Evolutionary conservation across 2,797 vertebrate genomes (phyloP).

Genomic region (Falco columbarius): DNA sequence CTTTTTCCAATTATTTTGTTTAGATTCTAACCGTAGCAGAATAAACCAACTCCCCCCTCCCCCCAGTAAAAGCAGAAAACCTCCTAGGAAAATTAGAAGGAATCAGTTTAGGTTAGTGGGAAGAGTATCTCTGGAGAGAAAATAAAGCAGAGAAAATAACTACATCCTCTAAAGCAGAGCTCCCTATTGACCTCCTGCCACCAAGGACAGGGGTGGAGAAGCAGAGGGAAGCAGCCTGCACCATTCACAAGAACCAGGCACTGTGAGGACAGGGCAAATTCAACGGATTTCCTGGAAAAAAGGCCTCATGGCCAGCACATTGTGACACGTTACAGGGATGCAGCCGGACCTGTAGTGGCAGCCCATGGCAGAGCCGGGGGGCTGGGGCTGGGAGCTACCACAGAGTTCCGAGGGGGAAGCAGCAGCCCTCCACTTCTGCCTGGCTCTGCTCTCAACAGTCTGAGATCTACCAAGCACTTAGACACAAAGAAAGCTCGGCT

Average conservation of each 20-base stretch:
- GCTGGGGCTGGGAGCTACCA: accelerated
- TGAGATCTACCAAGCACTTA: background rate
- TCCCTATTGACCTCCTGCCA: background rate
- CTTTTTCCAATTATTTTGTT: background rate
- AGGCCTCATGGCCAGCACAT: accelerated
- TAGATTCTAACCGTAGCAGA: background rate
- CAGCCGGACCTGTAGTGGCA: accelerated
- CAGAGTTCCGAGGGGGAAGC: accelerated
- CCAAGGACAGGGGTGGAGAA: background rate
- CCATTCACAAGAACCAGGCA: background rate
- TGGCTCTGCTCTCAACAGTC: background rate
- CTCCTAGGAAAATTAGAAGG: background rate
- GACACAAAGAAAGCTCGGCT: accelerated
- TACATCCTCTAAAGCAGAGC: background rate
- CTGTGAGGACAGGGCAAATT: background rate
- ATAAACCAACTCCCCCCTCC: background rate
- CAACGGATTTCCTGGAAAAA: background rate
- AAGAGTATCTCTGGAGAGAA: background rate
- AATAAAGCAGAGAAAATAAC: background rate
- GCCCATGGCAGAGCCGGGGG: accelerated
- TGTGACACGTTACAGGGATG: accelerated
- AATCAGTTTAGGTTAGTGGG: background rate
- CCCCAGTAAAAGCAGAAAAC: background rate
- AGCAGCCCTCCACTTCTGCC: background rate
- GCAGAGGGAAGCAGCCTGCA: background rate